Conservation (phyloP, 2,888 invertebrate genomes). For the Sisyra terminalis region DNA sequence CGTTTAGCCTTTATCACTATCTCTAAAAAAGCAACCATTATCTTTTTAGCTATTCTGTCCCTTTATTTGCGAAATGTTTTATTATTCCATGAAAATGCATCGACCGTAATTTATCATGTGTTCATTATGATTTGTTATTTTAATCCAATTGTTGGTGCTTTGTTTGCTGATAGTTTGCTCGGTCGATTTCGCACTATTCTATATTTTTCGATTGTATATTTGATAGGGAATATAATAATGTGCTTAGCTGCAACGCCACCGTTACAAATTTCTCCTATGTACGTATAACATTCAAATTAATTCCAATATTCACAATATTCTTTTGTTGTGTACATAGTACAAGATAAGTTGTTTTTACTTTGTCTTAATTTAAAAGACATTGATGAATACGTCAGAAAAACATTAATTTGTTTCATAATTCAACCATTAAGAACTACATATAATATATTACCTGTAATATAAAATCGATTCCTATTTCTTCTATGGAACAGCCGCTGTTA, state of each 20-base stretch:
- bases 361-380: too few species aligned
- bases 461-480: too few species aligned
- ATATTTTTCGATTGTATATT: constrained; percentile 76
- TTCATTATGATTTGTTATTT: constrained; percentile 84
- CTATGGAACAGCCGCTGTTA: too few species aligned
- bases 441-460: too few species aligned
- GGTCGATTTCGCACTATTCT: constrained; percentile 86
- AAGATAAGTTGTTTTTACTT: too few species aligned
- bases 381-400: too few species aligned
- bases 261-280: constrained; percentile 39
- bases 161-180: constrained; percentile 81
- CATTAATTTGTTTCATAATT: too few species aligned
- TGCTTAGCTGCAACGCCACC: constrained; percentile 49
- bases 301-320: too few species aligned
- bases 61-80: constrained; percentile 74
- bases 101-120: constrained; percentile 77
- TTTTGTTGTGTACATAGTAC: too few species aligned
- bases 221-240: constrained; percentile 61
- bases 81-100: constrained; percentile 48
- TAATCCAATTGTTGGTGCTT: constrained; percentile 79
- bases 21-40: background rate
- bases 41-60: constrained; percentile 70
- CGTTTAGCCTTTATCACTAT: constrained; percentile 1
- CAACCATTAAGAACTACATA: too few species aligned
- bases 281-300: constrained; percentile 8